Conservation (phyloP, 2,113 vertebrate species). For the Fukomys damarensis region DNA sequence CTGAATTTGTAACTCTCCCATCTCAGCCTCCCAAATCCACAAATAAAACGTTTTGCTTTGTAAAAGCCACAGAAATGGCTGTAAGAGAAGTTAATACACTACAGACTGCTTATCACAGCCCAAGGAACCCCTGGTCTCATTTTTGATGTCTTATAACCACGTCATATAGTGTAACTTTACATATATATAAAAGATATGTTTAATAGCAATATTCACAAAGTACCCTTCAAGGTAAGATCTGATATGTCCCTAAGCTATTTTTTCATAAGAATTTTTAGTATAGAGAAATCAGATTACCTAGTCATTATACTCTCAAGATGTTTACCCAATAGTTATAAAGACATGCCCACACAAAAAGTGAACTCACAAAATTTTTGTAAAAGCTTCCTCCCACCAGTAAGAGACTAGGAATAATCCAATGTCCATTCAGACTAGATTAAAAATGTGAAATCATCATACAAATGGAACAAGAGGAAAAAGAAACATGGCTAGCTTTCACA, state of each 20-base stretch:
- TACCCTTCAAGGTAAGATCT: not conserved
- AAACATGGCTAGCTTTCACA: not conserved
- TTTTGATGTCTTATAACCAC: not conserved
- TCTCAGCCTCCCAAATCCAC: not conserved
- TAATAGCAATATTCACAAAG: not conserved
- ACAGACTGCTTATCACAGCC: not conserved
- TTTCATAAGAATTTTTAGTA: not conserved
- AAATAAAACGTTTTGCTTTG: not conserved
- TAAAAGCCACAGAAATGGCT: not conserved
- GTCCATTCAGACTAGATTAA: not conserved
- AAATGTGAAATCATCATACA: not conserved
- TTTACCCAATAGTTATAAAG: constrained; percentile 32
- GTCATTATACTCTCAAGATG: not conserved
- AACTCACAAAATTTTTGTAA: not conserved
- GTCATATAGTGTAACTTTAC: not conserved
- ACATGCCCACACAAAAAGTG: not conserved
- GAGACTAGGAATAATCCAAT: not conserved
- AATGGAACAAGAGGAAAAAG: not conserved
- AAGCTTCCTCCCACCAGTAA: not conserved
- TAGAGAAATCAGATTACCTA: not conserved
- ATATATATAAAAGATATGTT: not conserved
- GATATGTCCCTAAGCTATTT: not conserved
- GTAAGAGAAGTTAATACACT: not conserved
- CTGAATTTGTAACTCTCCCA: not conserved
- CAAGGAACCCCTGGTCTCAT: fast-evolving